Evolutionary conservation across 2,113 vertebrate genomes (phyloP), one percentile per base, ranked within the genome.

Genomic region (Thinocorus orbignyianus): DNA sequence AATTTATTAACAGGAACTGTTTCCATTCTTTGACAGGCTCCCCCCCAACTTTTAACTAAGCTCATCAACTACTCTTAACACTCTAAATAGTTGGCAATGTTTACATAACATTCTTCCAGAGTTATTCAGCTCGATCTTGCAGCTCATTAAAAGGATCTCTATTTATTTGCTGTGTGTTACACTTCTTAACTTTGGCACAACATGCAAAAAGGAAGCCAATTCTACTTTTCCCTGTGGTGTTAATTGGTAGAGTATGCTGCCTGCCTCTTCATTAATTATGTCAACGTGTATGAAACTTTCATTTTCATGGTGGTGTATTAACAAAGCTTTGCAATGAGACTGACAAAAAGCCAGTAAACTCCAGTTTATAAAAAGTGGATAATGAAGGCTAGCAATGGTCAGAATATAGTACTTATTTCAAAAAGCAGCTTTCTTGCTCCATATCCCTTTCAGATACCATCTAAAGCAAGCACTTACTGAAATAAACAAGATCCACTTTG

Each of bases 181-280:
- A 98, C 98, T 98, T 98, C 98, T 98, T 98, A 98, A 98, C 98
- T 98, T 98, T 98, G 98, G 98, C 98, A 98, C 98, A 97, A 98
- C 96, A 97, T 49, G 94, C 97, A 97, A 98, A 98, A 98, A 99
- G 98, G 96, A 98, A 98, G 98, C 98, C 98, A 98, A 98, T 98
- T 99, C 98, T 97, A 97, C 98, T 98, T 98, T 98, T 98, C 98
- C 98, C 99, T 98, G 98, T 97, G 98, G 98, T 99, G 98, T 98
- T 99, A 99, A 99, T 99, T 99, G 99, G 98, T 98, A 97, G 97
- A 98, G 98, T 98, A 98, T 90, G 98, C 98, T 98, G 98, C 97
- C 98, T 98, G 97, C 97, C 98, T 98, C 98, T 98, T 98, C 98
- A 98, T 98, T 99, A 99, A 99, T 99, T 99, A 99, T 98, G 98